These are phyloP conservation scores for Cryptotermes secundus DNA, from an alignment of 1,140 invertebrate genomes.

Conservation along the genomic window DNA sequence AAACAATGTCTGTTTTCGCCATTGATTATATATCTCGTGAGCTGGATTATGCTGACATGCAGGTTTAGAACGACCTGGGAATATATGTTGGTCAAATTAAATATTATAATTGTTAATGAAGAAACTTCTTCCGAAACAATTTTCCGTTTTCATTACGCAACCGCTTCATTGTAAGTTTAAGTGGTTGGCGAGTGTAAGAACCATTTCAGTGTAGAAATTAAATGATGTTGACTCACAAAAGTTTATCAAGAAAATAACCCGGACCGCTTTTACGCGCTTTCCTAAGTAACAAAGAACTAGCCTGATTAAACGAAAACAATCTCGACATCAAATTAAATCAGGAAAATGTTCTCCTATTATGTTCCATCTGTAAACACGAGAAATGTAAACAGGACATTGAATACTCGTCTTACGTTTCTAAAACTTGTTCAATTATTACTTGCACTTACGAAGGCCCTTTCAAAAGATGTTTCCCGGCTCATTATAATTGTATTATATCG, in stretches of 20 bases:
- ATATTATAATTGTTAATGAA: background rate
- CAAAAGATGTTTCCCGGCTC: background rate
- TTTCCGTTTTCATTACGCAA: background rate
- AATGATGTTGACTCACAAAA: background rate
- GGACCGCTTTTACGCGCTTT: background rate
- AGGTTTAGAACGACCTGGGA: background rate
- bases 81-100: background rate
- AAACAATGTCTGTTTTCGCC: too few species aligned
- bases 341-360: background rate
- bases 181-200: background rate
- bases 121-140: background rate
- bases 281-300: background rate
- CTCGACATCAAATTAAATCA: background rate
- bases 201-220: background rate
- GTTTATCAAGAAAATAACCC: background rate
- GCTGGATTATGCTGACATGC: too few species aligned
- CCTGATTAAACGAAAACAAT: slow-evolving; percentile 14
- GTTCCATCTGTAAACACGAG: background rate
- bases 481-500: background rate
- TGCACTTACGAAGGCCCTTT: background rate
- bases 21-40: too few species aligned
- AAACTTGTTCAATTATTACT: slow-evolving; percentile 9
- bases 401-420: background rate
- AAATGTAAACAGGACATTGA: background rate
- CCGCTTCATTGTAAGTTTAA: background rate